Conservation (phyloP, 2,113 vertebrate species). For the Grantiella picta region DNA sequence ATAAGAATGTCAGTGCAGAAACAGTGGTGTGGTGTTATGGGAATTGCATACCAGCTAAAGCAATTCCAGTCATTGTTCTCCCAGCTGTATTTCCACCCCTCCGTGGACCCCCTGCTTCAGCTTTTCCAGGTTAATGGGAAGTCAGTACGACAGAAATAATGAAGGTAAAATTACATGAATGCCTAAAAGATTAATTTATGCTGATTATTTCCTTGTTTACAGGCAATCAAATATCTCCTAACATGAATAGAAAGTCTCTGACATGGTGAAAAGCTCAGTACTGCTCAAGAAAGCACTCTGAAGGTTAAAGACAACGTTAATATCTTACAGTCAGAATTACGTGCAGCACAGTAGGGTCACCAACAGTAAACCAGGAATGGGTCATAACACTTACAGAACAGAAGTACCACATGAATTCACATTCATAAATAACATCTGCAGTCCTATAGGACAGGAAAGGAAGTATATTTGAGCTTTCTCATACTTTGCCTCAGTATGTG, state of each 20-base stretch:
- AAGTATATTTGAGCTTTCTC: neutral
- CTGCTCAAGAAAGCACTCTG: neutral
- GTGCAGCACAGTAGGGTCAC: neutral
- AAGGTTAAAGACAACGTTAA: neutral
- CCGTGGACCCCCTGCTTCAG: neutral
- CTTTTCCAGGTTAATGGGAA: constrained; percentile 10
- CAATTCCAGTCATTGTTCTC: constrained; percentile 27
- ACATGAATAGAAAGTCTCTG: neutral
- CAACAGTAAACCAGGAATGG: neutral
- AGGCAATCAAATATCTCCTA: neutral
- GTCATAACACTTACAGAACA: neutral
- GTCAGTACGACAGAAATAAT: neutral
- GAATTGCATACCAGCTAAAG: constrained; percentile 18
- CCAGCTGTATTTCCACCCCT: neutral
- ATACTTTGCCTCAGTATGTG: neutral
- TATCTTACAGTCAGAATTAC: neutral
- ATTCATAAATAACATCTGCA: neutral
- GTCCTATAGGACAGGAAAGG: neutral
- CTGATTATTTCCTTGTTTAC: neutral
- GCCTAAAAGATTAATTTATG: neutral
- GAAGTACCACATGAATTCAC: neutral
- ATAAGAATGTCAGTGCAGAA: neutral
- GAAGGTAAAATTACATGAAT: neutral
- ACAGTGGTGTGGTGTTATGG: neutral
- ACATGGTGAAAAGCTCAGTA: neutral